These are phyloP conservation scores for Delichon dasypus DNA, from an alignment of 2,797 vertebrate species.

Conservation along the genomic window DNA sequence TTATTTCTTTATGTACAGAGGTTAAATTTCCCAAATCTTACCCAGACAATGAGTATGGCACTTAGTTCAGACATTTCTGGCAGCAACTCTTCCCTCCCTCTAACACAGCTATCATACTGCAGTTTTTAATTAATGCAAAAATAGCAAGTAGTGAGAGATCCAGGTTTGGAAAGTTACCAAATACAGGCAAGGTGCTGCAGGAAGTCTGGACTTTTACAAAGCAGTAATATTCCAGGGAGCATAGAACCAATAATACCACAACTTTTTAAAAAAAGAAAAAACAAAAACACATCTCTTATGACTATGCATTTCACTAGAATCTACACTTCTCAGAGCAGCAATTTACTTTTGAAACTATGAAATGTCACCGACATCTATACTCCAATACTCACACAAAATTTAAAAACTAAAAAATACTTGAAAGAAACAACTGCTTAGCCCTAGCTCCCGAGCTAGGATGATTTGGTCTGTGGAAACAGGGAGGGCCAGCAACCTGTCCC, in stretches of 20 bases:
- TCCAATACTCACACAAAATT: constrained; percentile 85
- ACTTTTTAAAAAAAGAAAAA: constrained; percentile 75
- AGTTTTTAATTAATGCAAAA: constrained; percentile 83
- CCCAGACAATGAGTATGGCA: constrained; percentile 92
- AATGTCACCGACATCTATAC: constrained; percentile 85
- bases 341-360: constrained; percentile 88
- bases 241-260: constrained; percentile 88
- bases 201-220: constrained; percentile 83
- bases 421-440: constrained; percentile 86
- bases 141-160: constrained; percentile 83
- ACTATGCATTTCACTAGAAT: constrained; percentile 86
- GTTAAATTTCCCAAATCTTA: constrained; percentile 90
- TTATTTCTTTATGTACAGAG: constrained; percentile 87
- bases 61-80: constrained; percentile 93
- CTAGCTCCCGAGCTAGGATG: constrained; percentile 96
- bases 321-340: constrained; percentile 88
- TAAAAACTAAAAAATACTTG: constrained; percentile 84
- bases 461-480: constrained; percentile 98
- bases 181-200: constrained; percentile 79
- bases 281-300: constrained; percentile 81
- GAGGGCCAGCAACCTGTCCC: constrained; percentile 96
- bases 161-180: constrained; percentile 73
- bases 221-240: constrained; percentile 85
- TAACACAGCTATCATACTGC: constrained; percentile 80
- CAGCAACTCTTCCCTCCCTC: constrained; percentile 85